Percentiles rank a stretch among this genome's conserved stretches.
Conservation (phyloP, 1,140 invertebrate genomes). For the Dendrolimus kikuchii region DNA sequence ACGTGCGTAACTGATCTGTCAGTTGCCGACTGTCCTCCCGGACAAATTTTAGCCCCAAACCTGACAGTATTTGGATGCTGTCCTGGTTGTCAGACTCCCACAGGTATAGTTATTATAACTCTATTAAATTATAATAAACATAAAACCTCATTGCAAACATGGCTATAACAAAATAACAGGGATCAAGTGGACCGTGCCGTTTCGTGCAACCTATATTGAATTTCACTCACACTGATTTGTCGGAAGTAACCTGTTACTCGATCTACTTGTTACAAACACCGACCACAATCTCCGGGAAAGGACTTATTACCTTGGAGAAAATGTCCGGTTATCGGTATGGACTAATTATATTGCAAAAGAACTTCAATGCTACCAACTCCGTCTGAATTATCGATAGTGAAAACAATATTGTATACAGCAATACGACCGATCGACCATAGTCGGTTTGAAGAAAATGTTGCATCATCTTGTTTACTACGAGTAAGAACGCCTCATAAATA, state of each 20-base stretch:
- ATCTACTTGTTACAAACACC: conserved; percentile 15
- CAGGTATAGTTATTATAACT: conserved; percentile 14
- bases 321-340: conserved; percentile 16
- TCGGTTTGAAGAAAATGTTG: too few species aligned
- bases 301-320: conserved; percentile 22
- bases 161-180: too few species aligned
- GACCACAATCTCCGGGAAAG: conserved; percentile 25
- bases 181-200: neutral
- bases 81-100: conserved; percentile 39
- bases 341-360: conserved; percentile 8
- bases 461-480: too few species aligned
- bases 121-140: neutral
- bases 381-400: too few species aligned
- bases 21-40: conserved; percentile 33
- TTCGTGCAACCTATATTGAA: conserved; percentile 6
- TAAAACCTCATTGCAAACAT: too few species aligned
- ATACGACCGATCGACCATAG: too few species aligned
- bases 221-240: conserved; percentile 10
- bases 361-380: neutral
- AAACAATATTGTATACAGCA: too few species aligned
- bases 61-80: conserved; percentile 46
- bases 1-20: conserved; percentile 53
- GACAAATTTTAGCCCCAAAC: conserved; percentile 33
- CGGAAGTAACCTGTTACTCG: conserved; percentile 16
- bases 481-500: too few species aligned